These are phyloP conservation scores for Pachyrhynchus sulphureomaculatus DNA, from an alignment of 1,140 invertebrate species.

Conservation along the genomic window DNA sequence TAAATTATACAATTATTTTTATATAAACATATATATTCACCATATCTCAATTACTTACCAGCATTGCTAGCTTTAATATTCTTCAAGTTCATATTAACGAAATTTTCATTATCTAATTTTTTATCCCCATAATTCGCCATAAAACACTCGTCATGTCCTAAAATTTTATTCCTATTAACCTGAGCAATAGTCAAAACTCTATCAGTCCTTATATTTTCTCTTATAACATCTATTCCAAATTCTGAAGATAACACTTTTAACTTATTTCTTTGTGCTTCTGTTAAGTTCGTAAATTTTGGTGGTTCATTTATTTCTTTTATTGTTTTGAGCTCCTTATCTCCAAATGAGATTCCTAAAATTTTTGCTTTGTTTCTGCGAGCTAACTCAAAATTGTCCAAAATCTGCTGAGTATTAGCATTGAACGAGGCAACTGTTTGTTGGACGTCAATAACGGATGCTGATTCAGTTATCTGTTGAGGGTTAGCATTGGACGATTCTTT, in stretches of 20 bases:
- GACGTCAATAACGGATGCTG: not conserved
- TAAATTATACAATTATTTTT: too few relatives aligned
- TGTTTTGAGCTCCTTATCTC: not conserved
- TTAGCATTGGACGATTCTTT: not conserved
- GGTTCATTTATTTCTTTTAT: not conserved
- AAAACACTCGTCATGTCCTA: constrained; percentile 36
- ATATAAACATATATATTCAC: too few relatives aligned
- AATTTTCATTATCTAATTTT: constrained; percentile 38
- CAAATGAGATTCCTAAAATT: constrained; percentile 33
- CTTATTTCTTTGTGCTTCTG: constrained; percentile 50
- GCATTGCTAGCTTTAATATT: constrained; percentile 1
- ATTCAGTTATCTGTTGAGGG: constrained; percentile 23
- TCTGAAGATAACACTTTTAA: constrained; percentile 48
- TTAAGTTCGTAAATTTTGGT: constrained; percentile 22
- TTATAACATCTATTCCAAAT: constrained; percentile 37
- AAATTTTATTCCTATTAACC: constrained; percentile 40
- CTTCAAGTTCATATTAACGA: constrained; percentile 34
- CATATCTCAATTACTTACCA: not conserved
- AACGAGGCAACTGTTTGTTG: not conserved
- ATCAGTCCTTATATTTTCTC: constrained; percentile 22
- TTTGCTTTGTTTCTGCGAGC: constrained; percentile 42
- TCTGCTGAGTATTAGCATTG: constrained; percentile 25
- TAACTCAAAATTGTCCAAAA: constrained; percentile 39
- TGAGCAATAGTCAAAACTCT: constrained; percentile 29
- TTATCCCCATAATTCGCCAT: not conserved